Conservation (phyloP, 2,113 vertebrate species). For the Gobiocypris rarus region DNA sequence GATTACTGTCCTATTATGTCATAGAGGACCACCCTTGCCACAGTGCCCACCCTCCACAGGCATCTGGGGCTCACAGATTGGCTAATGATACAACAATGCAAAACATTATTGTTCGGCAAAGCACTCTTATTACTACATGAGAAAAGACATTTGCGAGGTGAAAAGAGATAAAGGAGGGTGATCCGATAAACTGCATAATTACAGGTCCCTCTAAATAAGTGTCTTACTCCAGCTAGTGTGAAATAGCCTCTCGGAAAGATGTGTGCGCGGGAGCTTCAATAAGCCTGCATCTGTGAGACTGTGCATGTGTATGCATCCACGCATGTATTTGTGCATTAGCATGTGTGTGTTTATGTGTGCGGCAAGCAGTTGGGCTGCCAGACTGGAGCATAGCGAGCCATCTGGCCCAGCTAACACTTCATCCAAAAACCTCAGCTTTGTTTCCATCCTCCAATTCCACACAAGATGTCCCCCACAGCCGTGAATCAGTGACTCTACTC, state of each 20-base stretch:
- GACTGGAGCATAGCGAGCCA: constrained; percentile 61
- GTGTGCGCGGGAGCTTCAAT: not conserved
- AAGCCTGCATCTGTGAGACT: not conserved
- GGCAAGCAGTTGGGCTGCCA: constrained; percentile 62
- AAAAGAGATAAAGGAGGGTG: not conserved
- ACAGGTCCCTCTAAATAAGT: constrained; percentile 26
- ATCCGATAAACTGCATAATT: not conserved
- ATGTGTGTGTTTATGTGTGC: constrained; percentile 45
- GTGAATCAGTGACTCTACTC: constrained; percentile 56
- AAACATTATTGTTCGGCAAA: constrained; percentile 34
- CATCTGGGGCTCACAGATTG: constrained; percentile 29
- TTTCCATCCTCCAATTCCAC: constrained; percentile 61
- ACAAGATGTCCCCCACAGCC: constrained; percentile 55
- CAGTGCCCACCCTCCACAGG: constrained; percentile 18
- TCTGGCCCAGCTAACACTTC: constrained; percentile 58
- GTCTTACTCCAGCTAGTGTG: constrained; percentile 69
- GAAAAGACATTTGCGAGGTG: not conserved
- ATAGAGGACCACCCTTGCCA: constrained; percentile 22
- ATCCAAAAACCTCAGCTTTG: constrained; percentile 62
- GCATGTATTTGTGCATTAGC: constrained; percentile 46
- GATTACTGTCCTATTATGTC: constrained; percentile 42
- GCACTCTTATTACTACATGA: not conserved
- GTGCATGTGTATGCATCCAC: constrained; percentile 35
- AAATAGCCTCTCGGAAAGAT: constrained; percentile 72
- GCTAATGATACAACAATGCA: constrained; percentile 30